A percentile compares a stretch with the other conserved stretches of the same genome.
Evolutionary conservation across 2,113 vertebrate species (phyloP).

Genomic region (Rynchops niger): DNA sequence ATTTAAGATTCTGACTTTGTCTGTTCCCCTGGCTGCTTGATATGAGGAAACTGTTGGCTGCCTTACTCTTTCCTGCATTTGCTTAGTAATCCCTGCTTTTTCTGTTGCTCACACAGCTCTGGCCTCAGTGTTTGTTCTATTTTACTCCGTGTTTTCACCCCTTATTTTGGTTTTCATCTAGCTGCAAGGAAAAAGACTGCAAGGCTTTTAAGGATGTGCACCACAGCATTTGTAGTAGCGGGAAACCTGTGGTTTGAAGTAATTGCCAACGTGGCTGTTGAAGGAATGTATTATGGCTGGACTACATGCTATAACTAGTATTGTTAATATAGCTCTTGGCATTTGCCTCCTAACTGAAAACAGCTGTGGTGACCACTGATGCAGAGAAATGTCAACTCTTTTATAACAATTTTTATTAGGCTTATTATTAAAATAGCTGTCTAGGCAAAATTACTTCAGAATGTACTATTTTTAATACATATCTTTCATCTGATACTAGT

Average conservation of each 20-base stretch:
- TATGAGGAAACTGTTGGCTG: neutral
- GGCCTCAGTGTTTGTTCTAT: neutral
- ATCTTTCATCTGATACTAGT: neutral
- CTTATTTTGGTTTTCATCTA: neutral
- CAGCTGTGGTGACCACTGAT: constrained; percentile 44
- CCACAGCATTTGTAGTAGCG: neutral
- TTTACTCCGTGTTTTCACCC: neutral
- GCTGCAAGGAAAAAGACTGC: neutral
- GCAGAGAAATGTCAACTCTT: neutral
- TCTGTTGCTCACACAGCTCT: neutral
- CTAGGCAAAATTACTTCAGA: neutral
- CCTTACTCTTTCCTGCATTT: neutral
- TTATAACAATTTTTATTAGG: neutral
- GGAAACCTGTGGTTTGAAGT: constrained; percentile 8
- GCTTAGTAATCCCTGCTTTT: neutral
- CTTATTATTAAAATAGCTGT: constrained; percentile 18
- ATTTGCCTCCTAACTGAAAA: constrained; percentile 16
- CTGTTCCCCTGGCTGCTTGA: neutral
- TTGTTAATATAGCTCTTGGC: constrained; percentile 39
- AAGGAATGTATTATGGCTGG: neutral
- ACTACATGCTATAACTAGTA: neutral
- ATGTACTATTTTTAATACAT: neutral
- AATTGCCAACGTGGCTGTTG: constrained; percentile 29
- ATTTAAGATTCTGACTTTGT: neutral
- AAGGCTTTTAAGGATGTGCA: neutral